Evolutionary conservation across 2,113 vertebrate genomes (phyloP), one percentile per base, ranked within the genome.

Genomic region (Centropus bengalensis): DNA sequence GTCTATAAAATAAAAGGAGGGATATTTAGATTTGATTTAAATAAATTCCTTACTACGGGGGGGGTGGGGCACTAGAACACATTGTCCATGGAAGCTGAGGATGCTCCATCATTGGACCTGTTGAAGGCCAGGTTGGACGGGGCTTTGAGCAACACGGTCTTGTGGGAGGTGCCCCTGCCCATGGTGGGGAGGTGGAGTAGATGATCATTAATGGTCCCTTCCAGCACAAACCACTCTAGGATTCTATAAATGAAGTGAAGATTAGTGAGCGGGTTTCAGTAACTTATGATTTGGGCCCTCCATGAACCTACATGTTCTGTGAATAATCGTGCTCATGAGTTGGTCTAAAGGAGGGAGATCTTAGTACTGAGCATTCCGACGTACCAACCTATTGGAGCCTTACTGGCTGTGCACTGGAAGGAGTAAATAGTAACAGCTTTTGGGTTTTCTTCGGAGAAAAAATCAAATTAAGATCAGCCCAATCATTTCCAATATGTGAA

Each of bases 401-500:
- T 79, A 62, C 20, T 91, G 52, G 28, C 60, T 89, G 44, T 40
- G 36, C 23, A 22, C 8, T 60, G 44, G 30, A 82, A 94, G 30
- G 21, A 83, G 10, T 63, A 52, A 67, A 91, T 81, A 59, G 40
- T 70, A 88, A 86, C 80, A 94, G 40, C 55, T 40, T 90, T 89
- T 45, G n/a, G 11, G 24, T 71, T 16, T 54, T 45, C 52, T 42
- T 2, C 2, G 21, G 18, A 42, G 5, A 16, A 58, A 60, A 81
- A 55, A 45, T 66, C 59, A 96, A 86, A 90, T 88, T 83, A 92
- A 74, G 76, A 94, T 91, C 68, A 91, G 52, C n/a, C 91, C 91
- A 95, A 95, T 93, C 33, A 64, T 91, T 91, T 96, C 89, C 88
- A 93, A 94, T 89, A 74, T 2, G 4, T 67, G 62, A 91, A 83